Percentiles rank a stretch among this genome's conserved stretches.
Conservation (phyloP, 2,113 vertebrate species). For the Sisor rabdophorus region DNA sequence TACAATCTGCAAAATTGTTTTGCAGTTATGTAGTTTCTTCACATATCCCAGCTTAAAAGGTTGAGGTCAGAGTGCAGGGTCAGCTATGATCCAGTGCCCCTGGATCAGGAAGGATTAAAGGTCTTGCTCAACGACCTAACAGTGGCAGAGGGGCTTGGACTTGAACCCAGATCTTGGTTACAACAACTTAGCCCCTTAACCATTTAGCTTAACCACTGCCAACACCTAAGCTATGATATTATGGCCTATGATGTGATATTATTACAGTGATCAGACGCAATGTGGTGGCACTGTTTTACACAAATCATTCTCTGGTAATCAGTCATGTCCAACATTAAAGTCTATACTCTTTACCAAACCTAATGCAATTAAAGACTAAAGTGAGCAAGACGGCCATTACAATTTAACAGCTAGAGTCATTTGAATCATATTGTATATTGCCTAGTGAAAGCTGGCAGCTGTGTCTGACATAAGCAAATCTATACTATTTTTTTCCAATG, state of each 20-base stretch:
- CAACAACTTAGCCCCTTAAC: too few species aligned
- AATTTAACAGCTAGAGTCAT: neutral
- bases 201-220: too few species aligned
- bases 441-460: slow-evolving; percentile 4
- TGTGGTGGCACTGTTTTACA: slow-evolving; percentile 54
- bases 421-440: neutral
- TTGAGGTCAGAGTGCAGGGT: too few species aligned
- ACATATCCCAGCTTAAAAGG: too few species aligned
- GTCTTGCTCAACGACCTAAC: too few species aligned
- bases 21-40: too few species aligned
- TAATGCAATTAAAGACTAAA: neutral
- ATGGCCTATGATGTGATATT: slow-evolving; percentile 26
- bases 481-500: slow-evolving; percentile 28
- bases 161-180: too few species aligned
- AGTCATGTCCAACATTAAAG: neutral
- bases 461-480: neutral
- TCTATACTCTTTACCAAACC: neutral
- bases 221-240: neutral
- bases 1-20: too few species aligned
- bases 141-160: too few species aligned
- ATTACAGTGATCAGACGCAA: slow-evolving; percentile 46
- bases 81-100: too few species aligned
- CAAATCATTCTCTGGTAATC: slow-evolving; percentile 52
- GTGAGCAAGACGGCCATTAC: neutral
- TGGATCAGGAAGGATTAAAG: too few species aligned